Evolutionary conservation across 2,888 invertebrate genomes (phyloP), one percentile per base, ranked within the genome.

Genomic region (Acleris laterana): DNA sequence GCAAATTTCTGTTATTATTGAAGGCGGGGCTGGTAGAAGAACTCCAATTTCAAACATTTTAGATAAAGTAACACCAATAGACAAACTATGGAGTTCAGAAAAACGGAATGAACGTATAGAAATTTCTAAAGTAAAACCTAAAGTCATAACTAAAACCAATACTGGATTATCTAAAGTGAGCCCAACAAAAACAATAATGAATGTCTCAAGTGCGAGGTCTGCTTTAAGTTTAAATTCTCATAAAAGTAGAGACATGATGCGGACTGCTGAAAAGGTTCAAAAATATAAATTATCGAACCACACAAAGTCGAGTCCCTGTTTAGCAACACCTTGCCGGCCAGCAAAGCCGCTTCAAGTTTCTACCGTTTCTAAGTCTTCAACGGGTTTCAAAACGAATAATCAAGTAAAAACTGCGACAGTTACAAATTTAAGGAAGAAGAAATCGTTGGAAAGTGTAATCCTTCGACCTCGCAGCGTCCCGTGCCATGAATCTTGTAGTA

Each of bases 41-140:
- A 93, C 93, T 9, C 93, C 93, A 7, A 93, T 93, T 68, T 81
- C 93, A 9, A 93, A 88, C 72, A 93, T 93, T 73, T 78, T 93
- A 63, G 93, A 93, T 66, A 91, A 90, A 82, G 88, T 92, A 0
- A 93, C 93, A 25, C 82, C 94, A 3, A 88, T 94, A 74, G 95
- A 95, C 77, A 94, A 95, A 73, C 74, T 93, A 38, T 93, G 93
- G 93, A 87, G 90, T 75, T 83, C 91, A 58, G 92, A 93, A 75
- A 92, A 90, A 74, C 81, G 93, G 71, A 92, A 91, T 75, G 92
- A 91, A 80, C 85, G 85, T 16, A 88, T 91, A 60, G 89, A 91
- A 73, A 66, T 85, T 50, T 69, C 81, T 50, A 93, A 92, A 83
- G 72, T 81, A 52, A 80, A 74, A 74, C 75, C 78, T 28, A 87